These are phyloP conservation scores for Eclectus roratus DNA, from an alignment of 2,113 vertebrate genomes.

Conservation along the genomic window DNA sequence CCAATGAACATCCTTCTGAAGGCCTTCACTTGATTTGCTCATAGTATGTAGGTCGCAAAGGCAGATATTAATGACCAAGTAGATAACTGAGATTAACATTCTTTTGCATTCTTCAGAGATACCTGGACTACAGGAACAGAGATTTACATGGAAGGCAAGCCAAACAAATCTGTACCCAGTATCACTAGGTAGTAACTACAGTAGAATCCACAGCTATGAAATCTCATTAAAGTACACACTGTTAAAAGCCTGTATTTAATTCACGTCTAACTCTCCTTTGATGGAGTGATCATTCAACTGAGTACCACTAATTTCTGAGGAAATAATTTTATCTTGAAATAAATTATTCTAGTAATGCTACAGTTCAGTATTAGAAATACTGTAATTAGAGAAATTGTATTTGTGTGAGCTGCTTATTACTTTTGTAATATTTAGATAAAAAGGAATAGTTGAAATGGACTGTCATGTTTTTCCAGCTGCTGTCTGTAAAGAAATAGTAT, in stretches of 20 bases:
- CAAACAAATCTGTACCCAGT: background rate
- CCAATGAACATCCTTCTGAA: background rate
- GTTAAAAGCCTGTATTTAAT: background rate
- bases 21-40: background rate
- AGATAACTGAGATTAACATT: background rate
- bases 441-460: background rate
- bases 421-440: background rate
- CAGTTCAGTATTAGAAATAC: background rate
- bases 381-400: background rate
- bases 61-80: background rate
- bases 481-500: background rate
- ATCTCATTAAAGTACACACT: background rate
- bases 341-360: background rate
- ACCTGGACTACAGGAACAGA: background rate
- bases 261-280: background rate
- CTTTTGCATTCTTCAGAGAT: background rate
- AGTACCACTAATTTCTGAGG: background rate
- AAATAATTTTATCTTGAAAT: background rate
- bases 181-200: background rate
- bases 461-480: background rate
- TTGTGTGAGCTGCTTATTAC: background rate
- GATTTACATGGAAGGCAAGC: background rate
- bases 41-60: background rate
- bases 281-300: background rate
- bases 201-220: background rate